These are phyloP conservation scores for Chelon auratus DNA, from an alignment of 2,797 vertebrate genomes.

Conservation along the genomic window DNA sequence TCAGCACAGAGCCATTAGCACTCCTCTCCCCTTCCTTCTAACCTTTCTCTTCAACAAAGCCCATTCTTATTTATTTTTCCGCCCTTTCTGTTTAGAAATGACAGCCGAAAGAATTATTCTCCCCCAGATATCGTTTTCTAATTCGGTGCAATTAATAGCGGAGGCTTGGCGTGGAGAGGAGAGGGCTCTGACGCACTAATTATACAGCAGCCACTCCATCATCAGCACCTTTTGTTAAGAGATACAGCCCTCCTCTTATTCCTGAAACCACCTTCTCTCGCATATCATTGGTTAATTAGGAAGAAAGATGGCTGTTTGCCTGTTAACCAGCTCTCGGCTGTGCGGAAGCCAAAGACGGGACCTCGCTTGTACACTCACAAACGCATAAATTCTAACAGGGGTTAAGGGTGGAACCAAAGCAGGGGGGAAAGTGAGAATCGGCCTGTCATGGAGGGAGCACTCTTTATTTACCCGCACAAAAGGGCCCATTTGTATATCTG, in stretches of 20 bases:
- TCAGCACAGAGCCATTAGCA: slow-evolving; percentile 90
- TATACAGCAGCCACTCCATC: slow-evolving; percentile 99
- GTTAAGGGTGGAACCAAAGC: slow-evolving; percentile 90
- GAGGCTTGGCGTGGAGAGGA: slow-evolving; percentile 91
- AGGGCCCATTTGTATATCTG: slow-evolving; percentile 95
- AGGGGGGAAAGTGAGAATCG: slow-evolving; percentile 87
- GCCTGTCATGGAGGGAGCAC: slow-evolving; percentile 93
- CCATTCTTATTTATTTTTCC: slow-evolving; percentile 82
- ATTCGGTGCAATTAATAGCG: slow-evolving; percentile 99
- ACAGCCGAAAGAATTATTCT: slow-evolving; percentile 98
- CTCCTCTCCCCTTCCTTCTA: slow-evolving; percentile 88
- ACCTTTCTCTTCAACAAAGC: slow-evolving; percentile 90
- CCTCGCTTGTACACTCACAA: slow-evolving; percentile 14
- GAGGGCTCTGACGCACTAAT: slow-evolving; percentile 97
- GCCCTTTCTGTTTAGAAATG: slow-evolving; percentile 88
- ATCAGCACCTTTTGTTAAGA: slow-evolving; percentile 99
- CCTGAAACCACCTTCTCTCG: slow-evolving; percentile 85
- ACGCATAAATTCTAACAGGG: slow-evolving; percentile 59
- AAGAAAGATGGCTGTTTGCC: slow-evolving; percentile 98
- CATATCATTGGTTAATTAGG: slow-evolving; percentile 99
- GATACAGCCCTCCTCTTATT: slow-evolving; percentile 91
- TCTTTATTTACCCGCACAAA: slow-evolving; percentile 99
- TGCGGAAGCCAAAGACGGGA: slow-evolving; percentile 70
- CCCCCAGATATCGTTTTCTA: slow-evolving; percentile 99
- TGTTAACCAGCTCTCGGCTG: slow-evolving; percentile 88